Base-by-base conservation (phyloP, 2,888 invertebrate genomes). In the Campoplex nolae region DNA sequence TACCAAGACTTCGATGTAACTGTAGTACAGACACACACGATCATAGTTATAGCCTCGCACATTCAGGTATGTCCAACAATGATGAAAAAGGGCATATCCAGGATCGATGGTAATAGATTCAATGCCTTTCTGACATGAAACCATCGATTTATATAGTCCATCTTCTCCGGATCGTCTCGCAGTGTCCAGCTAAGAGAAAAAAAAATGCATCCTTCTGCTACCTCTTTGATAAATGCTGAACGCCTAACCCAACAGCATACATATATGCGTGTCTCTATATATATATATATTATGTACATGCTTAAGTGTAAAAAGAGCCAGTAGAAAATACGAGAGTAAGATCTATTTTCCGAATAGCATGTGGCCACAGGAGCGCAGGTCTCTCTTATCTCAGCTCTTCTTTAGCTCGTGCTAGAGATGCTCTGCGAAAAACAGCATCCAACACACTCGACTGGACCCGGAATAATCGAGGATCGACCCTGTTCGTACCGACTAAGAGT, bases 401-500 rank as follows among this genome's bases (percentile, higher is more conserved):
- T 68, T 42, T 18, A 54, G 54, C 35, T 58, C 45, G 68, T 42
- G 42, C 23, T 35, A 51, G 76, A 77, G 77, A 80, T 85, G 80
- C 35, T 65, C 71, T 76, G 75, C 74, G 23, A 23, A 4, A 73
- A 58, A 38, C 74, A 79, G 79, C 71, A 58, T 70, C 77, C 75
- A 51, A 45, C 51, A 76, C 48, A 76, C 73, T 68, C 77, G 23
- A 54, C 80, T 77, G 77, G 81, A 84, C 82, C 86, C 65, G 70
- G 83, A 84, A 87, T 88, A 88, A 88, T 86, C 85, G 84, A 84
- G 86, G 86, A 88, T 88, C 88, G 88, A 85, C 82, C 84, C 88
- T 83, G 84, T 88, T 89, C 83, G 70, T 77, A 82, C 74, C 84
- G 86, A 90, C 90, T 80, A 90, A 89, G 91, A 91, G 84, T 90